Evolutionary conservation across 92 coral and sea anemone species (phyloP), one percentile per base, ranked within the genome.

Genomic region (Ricordea florida): DNA sequence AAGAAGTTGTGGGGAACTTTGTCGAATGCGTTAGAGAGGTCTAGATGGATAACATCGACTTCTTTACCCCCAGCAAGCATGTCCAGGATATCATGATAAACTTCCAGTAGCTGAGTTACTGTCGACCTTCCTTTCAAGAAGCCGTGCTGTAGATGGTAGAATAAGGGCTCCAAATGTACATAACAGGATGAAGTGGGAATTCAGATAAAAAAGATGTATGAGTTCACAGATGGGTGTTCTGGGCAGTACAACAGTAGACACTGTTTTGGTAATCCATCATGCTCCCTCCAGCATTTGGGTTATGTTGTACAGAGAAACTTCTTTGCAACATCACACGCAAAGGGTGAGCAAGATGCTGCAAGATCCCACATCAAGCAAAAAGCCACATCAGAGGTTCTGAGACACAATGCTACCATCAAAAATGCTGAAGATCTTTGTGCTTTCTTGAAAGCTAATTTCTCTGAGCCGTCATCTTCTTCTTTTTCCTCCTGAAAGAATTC

Each of bases 161-260:
- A n/a, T n/a, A n/a, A n/a, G n/a, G n/a, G n/a, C n/a, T n/a, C n/a
- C n/a, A n/a, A n/a, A n/a, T n/a, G n/a, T n/a, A n/a, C n/a, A n/a
- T n/a, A n/a, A n/a, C n/a, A 44, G 33, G 34, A 74, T 44, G 57
- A 20, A 22, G 25, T 61, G 8, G 13, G 35, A 24, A 21, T 40
- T 16, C 13, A 47, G 41, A 71, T 77, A 4, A 40, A 3, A 24
- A 63, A 62, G 32, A 40, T 75, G 35, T 48, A 63, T 62, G 73
- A 75, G 31, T 75, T 75, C 37, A 48, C 82, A 10, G 82, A 75
- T 76, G 0, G 82, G 17, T 76, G 82, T 64, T 40, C 76, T 29
- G 82, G 50, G 23, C 72, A 73, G 40, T 73, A 60, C 45, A 59
- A 73, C 25, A 59, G 75, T 6, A 73, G 44, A 57, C 80, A 73